Evolutionary conservation across 1,140 invertebrate genomes (phyloP).

Genomic region (Coptotermes formosanus): DNA sequence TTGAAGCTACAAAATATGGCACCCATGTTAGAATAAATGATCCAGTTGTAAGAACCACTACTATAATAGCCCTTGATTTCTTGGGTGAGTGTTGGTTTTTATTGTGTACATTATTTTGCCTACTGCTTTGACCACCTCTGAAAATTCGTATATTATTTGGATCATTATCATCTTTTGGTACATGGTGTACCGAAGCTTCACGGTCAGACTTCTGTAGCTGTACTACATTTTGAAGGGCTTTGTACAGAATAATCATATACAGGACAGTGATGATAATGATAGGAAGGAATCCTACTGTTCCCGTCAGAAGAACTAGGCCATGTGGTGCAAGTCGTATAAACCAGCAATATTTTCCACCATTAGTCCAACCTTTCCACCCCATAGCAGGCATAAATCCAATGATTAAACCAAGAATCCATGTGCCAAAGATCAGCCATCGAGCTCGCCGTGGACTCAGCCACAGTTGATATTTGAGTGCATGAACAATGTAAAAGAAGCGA

Average conservation of each 20-base stretch:
- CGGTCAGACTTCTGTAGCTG: slow-evolving; percentile 43
- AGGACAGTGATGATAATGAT: slow-evolving; percentile 52
- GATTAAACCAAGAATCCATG: slow-evolving; percentile 55
- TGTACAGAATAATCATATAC: slow-evolving; percentile 54
- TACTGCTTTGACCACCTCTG: slow-evolving; percentile 21
- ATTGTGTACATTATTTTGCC: slow-evolving; percentile 42
- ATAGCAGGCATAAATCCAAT: slow-evolving; percentile 55
- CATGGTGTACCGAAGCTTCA: background rate
- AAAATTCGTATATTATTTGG: background rate
- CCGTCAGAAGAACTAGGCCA: slow-evolving; percentile 51
- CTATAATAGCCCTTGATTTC: slow-evolving; percentile 56
- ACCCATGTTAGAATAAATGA: slow-evolving; percentile 53
- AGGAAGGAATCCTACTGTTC: slow-evolving; percentile 53
- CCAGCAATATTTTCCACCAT: slow-evolving; percentile 48
- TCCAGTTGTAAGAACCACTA: slow-evolving; percentile 56
- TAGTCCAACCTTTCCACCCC: slow-evolving; percentile 53
- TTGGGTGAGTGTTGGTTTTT: background rate
- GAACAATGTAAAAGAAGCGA: slow-evolving; percentile 57
- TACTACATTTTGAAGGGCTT: slow-evolving; percentile 51
- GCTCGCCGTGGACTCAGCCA: slow-evolving; percentile 55
- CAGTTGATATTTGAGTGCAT: slow-evolving; percentile 56
- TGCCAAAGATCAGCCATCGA: slow-evolving; percentile 49
- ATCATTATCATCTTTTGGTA: background rate
- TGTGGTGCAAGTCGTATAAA: slow-evolving; percentile 53
- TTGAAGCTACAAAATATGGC: slow-evolving; percentile 51